These are phyloP conservation scores for Amphipoea oculea DNA, from an alignment of 2,888 invertebrate genomes.

Conservation along the genomic window DNA sequence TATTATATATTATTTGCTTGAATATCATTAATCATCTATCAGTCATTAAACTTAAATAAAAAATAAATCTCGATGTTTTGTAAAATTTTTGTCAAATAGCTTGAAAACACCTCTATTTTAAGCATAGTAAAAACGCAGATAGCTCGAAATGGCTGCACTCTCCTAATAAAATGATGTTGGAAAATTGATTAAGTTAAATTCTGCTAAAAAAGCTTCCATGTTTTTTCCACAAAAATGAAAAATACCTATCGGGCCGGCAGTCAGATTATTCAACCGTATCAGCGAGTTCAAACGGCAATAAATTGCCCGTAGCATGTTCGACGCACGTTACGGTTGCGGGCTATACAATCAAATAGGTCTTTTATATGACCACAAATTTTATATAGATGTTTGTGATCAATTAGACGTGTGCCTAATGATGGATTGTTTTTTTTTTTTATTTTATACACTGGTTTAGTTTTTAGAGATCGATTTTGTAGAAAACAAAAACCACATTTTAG, in stretches of 20 bases:
- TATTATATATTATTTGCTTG: too few species aligned
- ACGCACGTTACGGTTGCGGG: slow-evolving; percentile 23
- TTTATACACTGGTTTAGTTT: background rate
- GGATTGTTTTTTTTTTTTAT: background rate
- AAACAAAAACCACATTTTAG: too few species aligned
- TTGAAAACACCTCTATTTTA: background rate
- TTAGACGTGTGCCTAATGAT: background rate
- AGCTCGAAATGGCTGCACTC: background rate
- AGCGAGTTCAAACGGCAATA: slow-evolving; percentile 50
- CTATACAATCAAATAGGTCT: slow-evolving; percentile 25
- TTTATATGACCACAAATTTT: background rate
- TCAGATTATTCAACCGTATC: slow-evolving; percentile 46
- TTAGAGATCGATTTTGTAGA: too few species aligned
- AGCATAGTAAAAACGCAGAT: too few species aligned
- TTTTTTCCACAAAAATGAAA: slow-evolving; percentile 43
- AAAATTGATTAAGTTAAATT: background rate
- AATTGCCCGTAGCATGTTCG: slow-evolving; percentile 50
- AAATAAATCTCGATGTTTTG: background rate
- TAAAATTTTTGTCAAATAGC: background rate
- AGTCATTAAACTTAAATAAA: background rate
- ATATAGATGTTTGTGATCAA: slow-evolving; percentile 25
- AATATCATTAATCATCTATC: too few species aligned
- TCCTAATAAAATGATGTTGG: background rate
- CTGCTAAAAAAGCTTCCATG: background rate
- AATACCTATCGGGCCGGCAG: slow-evolving; percentile 21